Evolutionary conservation across 2,797 vertebrate species (phyloP), one percentile per base, ranked within the genome.

Genomic region (Hippoglossus hippoglossus): DNA sequence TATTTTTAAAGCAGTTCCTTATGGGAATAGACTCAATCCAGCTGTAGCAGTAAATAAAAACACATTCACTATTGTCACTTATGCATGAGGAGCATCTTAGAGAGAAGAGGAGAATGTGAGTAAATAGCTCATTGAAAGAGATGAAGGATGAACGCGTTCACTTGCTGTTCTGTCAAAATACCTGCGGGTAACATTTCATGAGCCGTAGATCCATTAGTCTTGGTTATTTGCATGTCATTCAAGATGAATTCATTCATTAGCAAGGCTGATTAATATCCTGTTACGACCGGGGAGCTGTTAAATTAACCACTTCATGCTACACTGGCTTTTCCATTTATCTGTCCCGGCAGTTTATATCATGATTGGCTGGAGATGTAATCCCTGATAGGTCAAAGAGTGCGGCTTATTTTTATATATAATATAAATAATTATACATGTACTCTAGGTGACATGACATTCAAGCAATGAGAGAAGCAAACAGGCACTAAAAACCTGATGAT

Each of bases 231-330:
- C 78, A 82, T 81, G 69, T 60, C 82, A 87, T 83, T 86, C 70
- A 75, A 76, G 81, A 92, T 89, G 41, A 84, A 88, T 87, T 82
- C 64, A 77, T 86, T 82, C 79, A 89, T 92, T 86, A 89, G 62
- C 65, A n/a, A 69, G 63, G 70, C 21, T 51, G 80, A 88, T 89
- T 91, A 84, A 88, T 90, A 56, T 46, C 63, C 70, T 57, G 74
- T 77, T 87, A 72, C 61, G 70, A 89, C 77, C 85, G 62, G 59
- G 79, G 83, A 87, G 87, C 83, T 84, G 72, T 91, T 90, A 86
- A 87, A 92, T 91, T 87, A 89, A 87, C 82, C 80, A 85, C 77
- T 83, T 87, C 89, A 91, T 82, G 90, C 87, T 69, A 72, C 82
- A 73, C 46, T 87, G 80, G 39, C 50, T 89, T 91, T 84, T 78